phyloP scores from a whole-genome alignment of 2,113 vertebrate genomes.

The Meleagris gallopavo region DNA sequence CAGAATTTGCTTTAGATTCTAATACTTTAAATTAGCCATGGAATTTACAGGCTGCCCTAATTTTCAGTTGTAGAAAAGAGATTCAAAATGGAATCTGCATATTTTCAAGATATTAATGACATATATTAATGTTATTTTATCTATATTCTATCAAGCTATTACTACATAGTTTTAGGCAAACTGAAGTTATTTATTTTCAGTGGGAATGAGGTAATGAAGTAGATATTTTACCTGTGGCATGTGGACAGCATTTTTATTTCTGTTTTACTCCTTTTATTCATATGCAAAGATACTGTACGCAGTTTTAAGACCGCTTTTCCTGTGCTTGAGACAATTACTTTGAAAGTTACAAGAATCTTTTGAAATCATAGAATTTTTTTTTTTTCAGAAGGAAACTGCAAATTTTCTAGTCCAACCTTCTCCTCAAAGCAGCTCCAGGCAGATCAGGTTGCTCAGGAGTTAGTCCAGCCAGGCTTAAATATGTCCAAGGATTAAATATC shows the following conservation, averaged over 20 bases:
- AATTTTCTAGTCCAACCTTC: not conserved
- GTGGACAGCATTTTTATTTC: not conserved
- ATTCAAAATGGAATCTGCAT: not conserved
- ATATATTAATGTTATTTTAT: not conserved
- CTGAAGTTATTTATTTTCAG: not conserved
- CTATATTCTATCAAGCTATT: not conserved
- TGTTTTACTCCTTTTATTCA: not conserved
- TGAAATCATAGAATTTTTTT: not conserved
- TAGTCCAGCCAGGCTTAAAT: not conserved
- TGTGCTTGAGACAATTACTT: not conserved
- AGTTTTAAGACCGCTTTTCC: not conserved
- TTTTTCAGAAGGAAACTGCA: not conserved
- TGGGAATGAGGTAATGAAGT: not conserved
- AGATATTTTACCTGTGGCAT: not conserved
- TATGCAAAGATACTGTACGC: not conserved
- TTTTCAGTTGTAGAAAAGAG: not conserved
- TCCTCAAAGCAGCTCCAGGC: not conserved
- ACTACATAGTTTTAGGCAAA: not conserved
- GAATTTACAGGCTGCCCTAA: conserved; percentile 1
- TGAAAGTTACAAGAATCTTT: not conserved
- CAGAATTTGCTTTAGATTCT: not conserved
- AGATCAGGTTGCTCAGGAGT: not conserved
- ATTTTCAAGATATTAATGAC: not conserved
- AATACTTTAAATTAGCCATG: conserved; percentile 28
- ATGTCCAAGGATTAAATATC: not conserved